Base-by-base conservation (phyloP, 30 jellyfish, hydroid and myxozoan species). In the Rhopilema esculentum region DNA sequence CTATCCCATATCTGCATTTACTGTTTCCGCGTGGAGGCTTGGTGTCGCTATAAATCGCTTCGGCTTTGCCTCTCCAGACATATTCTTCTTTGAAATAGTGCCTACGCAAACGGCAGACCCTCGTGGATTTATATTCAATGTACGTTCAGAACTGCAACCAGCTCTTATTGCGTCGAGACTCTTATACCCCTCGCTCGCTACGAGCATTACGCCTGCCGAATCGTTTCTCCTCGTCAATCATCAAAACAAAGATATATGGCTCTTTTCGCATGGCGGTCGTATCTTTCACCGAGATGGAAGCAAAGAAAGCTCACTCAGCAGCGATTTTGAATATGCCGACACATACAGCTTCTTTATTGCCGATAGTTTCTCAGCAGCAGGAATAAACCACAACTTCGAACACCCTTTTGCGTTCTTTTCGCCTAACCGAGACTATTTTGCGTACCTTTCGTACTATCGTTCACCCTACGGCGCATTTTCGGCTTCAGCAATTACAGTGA, bases 181-280 rank as follows among this genome's bases (percentile, higher is more conserved):
- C 22, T 78, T 96, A 57, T 96, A 91, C 61, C 99, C 99, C 1
- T 91, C 99, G 12, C 96, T 96, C 9, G 99, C 99, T 18, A 96
- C 99, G 52, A 92, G 98, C 72, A 96, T 96, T 30, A 96, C 99
- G 22, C 99, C 99, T 20, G 98, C 99, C 1, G 99, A 96, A 69
- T 96, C 99, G 19, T 96, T 86, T 66, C 95, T 96, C 12, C 88
- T 96, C 64, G 99, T 96, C 49, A 96, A 96, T 66, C 99, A 96
- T 66, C 91, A 88, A 40, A 84, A 92, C 63, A 93, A 94, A 48
- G 99, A 91, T 77, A 91, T 96, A 9, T 96, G 98, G 98, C 73
- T 91, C 63, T 96, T 96, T 74, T 91, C 99, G 23, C 99, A 96
- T 73, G 98, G 98, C 4, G 99, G 99, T 1, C 77, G 99, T 62